Conservation (phyloP, 2,797 vertebrate genomes). For the Morus bassanus region DNA sequence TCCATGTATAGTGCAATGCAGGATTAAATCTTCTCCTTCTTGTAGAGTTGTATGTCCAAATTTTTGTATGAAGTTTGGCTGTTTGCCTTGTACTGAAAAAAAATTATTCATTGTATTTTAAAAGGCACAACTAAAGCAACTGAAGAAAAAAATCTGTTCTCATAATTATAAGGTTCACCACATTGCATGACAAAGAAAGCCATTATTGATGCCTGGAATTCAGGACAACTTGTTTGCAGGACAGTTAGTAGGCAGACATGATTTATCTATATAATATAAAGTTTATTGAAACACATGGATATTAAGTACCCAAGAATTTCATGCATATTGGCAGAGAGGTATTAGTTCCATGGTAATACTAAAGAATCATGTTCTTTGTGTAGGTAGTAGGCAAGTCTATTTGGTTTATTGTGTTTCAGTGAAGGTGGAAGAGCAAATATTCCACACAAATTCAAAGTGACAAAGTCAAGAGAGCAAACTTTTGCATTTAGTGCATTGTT, state of each 20-base stretch:
- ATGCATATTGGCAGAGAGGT: neutral
- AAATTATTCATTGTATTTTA: neutral
- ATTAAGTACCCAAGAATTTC: neutral
- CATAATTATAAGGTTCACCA: neutral
- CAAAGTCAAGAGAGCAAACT: neutral
- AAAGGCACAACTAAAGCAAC: neutral
- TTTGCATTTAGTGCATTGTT: neutral
- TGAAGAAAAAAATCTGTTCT: neutral
- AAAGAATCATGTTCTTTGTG: neutral
- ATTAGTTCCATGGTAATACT: neutral
- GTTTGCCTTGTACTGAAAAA: conserved; percentile 51
- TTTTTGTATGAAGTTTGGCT: conserved; percentile 42
- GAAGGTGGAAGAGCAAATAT: neutral
- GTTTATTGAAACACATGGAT: neutral
- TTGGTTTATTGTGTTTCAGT: neutral
- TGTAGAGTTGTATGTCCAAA: conserved; percentile 44
- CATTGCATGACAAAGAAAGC: neutral
- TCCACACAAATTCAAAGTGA: neutral
- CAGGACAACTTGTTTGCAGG: neutral
- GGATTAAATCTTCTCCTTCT: conserved; percentile 63
- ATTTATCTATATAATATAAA: neutral
- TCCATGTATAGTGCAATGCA: conserved; percentile 42
- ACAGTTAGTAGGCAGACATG: neutral
- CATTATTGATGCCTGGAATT: neutral
- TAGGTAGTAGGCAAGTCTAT: neutral